Evolutionary conservation across 2,888 invertebrate species (phyloP), one percentile per base, ranked within the genome.

Genomic region (Calliphora vomitoria): DNA sequence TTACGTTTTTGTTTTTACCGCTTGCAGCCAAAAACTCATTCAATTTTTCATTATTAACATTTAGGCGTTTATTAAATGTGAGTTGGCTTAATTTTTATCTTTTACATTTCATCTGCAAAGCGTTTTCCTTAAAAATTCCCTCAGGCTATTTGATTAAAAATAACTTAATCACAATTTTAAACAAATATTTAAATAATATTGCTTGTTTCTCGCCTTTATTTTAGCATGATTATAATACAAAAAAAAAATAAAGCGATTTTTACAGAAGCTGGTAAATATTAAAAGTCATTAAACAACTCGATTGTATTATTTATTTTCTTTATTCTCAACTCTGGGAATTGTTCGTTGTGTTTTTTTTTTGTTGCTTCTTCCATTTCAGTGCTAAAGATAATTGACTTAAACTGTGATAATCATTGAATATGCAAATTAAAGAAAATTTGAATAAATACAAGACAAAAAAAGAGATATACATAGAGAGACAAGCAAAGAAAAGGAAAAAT

Each of bases 361-460:
- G 44, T 44, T 44, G 8, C 8, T 11, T 44, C 10, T 44, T 11
- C 25, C 35, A 53, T 72, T 25, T 62, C 53, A 69, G n/a, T 18
- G 25, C 18, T 82, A 31, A 69, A 53, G 38, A 83, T 80, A 87
- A 87, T 82, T 87, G 78, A 60, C 84, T 84, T 87, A 76, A 87
- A 62, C 60, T 78, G 71, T 62, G 78, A 87, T 84, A 87, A 84
- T 82, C 87, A 84, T 82, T 74, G 68, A 87, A 84, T 87, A 84
- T 87, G 84, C 87, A 87, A 84, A 87, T 87, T 78, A 78, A 84
- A 44, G 53, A 72, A 75, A 35, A 79, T 72, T 84, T 72, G 47
- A 72, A 78, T 83, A 83, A 78, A 83, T 60, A 66, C 47, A 25
- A 58, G 5, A 41, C 41, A 15, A 50, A 31, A n/a, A 18, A 60